Evolutionary conservation across 2,888 invertebrate species (phyloP).

Genomic region (Scaptomyza tumidula): DNA sequence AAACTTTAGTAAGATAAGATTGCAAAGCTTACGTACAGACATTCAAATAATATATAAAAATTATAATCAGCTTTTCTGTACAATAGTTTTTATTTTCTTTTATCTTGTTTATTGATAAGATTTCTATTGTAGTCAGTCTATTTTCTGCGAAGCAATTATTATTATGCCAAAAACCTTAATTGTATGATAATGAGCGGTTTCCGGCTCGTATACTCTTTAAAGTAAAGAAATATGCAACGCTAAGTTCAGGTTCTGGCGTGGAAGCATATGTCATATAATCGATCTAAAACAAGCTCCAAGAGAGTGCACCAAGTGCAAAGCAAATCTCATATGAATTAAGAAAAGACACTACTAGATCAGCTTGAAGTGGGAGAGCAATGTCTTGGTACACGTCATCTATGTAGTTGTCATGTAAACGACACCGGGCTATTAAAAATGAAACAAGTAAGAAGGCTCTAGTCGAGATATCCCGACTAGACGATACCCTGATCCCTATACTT

Average conservation of each 20-base stretch:
- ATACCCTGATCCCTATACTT: no score
- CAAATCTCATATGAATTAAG: conserved; percentile 12
- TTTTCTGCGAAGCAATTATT: conserved; percentile 49
- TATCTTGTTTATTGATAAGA: conserved; percentile 45
- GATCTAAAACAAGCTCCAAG: conserved; percentile 34
- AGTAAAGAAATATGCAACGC: background rate
- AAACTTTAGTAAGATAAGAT: conserved; percentile 54
- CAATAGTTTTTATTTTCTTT: background rate
- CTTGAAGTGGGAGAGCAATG: conserved; percentile 46
- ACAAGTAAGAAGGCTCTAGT: no score
- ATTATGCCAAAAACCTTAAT: conserved; percentile 53
- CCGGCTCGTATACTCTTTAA: conserved; percentile 35
- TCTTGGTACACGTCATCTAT: conserved; percentile 41
- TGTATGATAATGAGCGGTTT: conserved; percentile 60
- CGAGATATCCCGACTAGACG: no score
- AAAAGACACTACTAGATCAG: conserved; percentile 1
- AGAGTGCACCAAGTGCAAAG: conserved; percentile 28
- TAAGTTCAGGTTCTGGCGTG: conserved; percentile 29
- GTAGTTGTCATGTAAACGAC: conserved; percentile 59
- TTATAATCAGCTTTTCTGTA: conserved; percentile 6
- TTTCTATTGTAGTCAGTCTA: conserved; percentile 1
- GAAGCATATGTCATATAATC: no score
- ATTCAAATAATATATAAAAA: background rate
- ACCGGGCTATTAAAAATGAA: conserved; percentile 56
- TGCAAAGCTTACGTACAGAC: conserved; percentile 15